A percentile compares a stretch with the other conserved stretches of the same genome.
phyloP scores from a whole-genome alignment of 2,888 invertebrate genomes.

The Eumerus sabulonum region DNA sequence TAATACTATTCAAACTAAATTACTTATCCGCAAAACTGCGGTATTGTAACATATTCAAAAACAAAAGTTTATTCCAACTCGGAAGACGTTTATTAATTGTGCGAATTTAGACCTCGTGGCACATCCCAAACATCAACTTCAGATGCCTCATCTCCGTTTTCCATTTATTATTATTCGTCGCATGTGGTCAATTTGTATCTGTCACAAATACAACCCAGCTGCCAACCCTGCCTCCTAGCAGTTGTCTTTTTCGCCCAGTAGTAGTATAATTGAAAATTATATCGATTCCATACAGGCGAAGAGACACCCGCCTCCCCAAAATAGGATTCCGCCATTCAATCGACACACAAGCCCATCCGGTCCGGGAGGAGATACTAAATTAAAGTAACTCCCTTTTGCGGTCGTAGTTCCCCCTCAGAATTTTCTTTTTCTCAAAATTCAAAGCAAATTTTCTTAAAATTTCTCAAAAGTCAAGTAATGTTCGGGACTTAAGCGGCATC shows the following conservation, averaged over 20 bases:
- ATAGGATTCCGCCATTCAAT: not conserved
- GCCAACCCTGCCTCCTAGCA: not conserved
- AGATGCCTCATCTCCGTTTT: too few species aligned
- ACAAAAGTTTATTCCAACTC: too few species aligned
- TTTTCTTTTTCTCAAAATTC: too few species aligned
- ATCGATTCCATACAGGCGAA: constrained; percentile 25
- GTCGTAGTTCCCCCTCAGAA: not conserved
- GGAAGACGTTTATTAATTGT: too few species aligned
- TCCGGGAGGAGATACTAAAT: constrained; percentile 28
- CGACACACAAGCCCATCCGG: constrained; percentile 1
- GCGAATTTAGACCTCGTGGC: too few species aligned
- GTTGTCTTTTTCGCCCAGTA: not conserved
- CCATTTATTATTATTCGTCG: too few species aligned
- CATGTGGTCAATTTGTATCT: not conserved
- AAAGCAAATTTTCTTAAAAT: too few species aligned
- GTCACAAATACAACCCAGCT: not conserved
- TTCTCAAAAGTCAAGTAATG: not conserved
- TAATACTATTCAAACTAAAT: too few species aligned
- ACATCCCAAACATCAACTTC: too few species aligned
- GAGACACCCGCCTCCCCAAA: constrained; percentile 16
- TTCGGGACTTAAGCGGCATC: not conserved
- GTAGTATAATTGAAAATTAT: constrained; percentile 27
- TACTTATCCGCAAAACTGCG: too few species aligned
- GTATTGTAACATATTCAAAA: too few species aligned
- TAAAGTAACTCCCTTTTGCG: constrained; percentile 27